These are phyloP conservation scores for Deroplatys truncata DNA, from an alignment of 2,888 invertebrate species.

Conservation along the genomic window DNA sequence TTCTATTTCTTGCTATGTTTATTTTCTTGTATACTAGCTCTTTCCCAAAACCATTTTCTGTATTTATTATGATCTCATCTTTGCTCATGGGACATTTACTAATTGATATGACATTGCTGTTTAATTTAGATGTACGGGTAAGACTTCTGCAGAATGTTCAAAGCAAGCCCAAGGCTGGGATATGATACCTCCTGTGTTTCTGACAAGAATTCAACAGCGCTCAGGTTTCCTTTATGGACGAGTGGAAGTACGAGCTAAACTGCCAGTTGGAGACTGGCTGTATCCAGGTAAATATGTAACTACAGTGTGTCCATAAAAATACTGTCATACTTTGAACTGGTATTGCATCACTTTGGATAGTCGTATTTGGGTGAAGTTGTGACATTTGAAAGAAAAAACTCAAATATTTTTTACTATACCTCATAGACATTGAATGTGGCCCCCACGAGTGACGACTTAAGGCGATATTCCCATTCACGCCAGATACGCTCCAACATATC, in stretches of 20 bases:
- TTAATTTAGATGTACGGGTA: conserved; percentile 43
- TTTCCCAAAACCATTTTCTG: no score
- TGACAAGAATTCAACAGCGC: conserved; percentile 59
- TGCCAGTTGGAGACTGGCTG: conserved; percentile 75
- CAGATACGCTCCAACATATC: no score
- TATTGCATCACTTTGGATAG: no score
- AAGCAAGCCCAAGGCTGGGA: conserved; percentile 47
- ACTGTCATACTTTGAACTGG: no score
- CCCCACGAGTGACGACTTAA: neutral
- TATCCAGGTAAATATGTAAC: conserved; percentile 58
- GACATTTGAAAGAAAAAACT: neutral
- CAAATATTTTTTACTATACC: neutral
- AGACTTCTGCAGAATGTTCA: conserved; percentile 38
- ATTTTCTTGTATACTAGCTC: no score
- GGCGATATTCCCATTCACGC: no score
- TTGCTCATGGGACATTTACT: neutral
- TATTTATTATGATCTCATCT: no score
- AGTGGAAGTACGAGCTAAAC: conserved; percentile 63
- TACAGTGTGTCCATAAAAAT: neutral
- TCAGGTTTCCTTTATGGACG: conserved; percentile 62
- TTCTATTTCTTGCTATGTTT: no score
- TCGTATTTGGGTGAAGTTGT: no score
- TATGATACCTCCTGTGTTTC: conserved; percentile 65
- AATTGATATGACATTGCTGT: neutral
- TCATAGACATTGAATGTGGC: neutral